Conservation (phyloP, 1,140 invertebrate genomes). For the Macrobrachium rosenbergii region DNA sequence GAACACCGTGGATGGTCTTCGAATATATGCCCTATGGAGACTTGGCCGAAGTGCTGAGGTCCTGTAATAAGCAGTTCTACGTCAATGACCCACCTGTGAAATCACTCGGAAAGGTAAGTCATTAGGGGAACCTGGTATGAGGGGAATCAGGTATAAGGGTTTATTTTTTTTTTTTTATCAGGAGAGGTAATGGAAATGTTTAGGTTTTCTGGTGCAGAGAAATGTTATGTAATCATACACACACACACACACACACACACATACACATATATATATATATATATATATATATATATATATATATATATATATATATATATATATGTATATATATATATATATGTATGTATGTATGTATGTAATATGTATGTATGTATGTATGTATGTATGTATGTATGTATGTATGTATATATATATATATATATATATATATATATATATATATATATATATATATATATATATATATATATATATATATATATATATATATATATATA, state of each 20-base stretch:
- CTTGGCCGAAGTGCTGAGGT: conserved; percentile 84
- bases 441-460: neutral
- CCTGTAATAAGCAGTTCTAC: conserved; percentile 65
- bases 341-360: too few relatives aligned
- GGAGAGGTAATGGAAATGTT: neutral
- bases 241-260: too few relatives aligned
- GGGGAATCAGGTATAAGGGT: neutral
- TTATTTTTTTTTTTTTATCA: conserved; percentile 30
- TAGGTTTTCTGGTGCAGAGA: too few relatives aligned
- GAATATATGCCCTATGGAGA: conserved; percentile 94
- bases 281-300: neutral
- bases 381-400: neutral
- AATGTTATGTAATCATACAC: too few relatives aligned
- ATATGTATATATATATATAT: neutral
- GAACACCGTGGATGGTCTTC: conserved; percentile 92
- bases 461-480: neutral
- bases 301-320: conserved; percentile 6
- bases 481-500: neutral
- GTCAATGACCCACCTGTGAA: conserved; percentile 69
- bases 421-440: neutral
- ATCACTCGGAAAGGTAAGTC: conserved; percentile 71
- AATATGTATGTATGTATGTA: neutral
- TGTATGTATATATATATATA: conserved; percentile 3
- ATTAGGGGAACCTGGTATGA: neutral
- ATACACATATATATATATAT: too few relatives aligned